phyloP scores from a whole-genome alignment of 2,113 vertebrate genomes.

The Pollachius pollachius region DNA sequence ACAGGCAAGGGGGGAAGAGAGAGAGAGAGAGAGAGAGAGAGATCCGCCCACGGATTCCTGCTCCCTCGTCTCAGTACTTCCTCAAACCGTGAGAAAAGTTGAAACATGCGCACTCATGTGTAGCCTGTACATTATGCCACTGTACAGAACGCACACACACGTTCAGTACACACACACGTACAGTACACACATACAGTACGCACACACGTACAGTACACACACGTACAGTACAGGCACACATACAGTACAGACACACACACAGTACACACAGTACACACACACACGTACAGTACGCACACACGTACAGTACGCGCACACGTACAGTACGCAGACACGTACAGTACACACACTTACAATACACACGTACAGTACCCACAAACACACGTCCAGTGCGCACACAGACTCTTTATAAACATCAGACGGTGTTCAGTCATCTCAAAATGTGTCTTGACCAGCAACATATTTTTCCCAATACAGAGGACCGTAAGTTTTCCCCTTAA shows the following conservation, averaged over 20 bases:
- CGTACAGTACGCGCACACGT: no score
- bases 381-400: background rate
- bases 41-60: conserved; percentile 45
- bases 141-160: background rate
- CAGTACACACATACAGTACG: no score
- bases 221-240: background rate
- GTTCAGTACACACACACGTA: background rate
- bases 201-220: background rate
- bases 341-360: no score
- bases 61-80: conserved; percentile 62
- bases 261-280: background rate
- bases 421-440: no score
- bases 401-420: no score
- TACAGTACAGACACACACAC: conserved; percentile 6
- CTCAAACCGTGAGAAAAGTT: conserved; percentile 64
- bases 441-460: no score
- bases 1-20: conserved; percentile 1
- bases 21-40: conserved; percentile 7
- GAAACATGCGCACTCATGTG: conserved; percentile 21
- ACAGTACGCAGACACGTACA: background rate
- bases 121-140: background rate
- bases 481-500: no score
- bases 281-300: background rate
- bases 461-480: no score
- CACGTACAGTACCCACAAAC: conserved; percentile 9